phyloP scores from a whole-genome alignment of 2,797 vertebrate species.

The Gambusia yucatana region DNA sequence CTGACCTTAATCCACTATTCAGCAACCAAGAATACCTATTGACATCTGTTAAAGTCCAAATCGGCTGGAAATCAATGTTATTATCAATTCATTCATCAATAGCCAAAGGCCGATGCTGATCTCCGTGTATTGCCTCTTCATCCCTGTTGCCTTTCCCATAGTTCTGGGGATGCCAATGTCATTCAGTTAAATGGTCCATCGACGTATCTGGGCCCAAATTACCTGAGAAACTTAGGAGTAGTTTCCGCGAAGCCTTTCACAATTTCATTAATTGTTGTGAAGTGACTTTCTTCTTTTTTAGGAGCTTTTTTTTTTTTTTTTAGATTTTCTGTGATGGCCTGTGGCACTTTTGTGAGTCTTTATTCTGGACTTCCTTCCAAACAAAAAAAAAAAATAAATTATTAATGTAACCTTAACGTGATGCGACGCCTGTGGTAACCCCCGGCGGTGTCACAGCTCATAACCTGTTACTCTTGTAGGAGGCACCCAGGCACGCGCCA shows the following conservation, averaged over 20 bases:
- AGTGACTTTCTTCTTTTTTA: background rate
- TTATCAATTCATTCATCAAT: slow-evolving; percentile 73
- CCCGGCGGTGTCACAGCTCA: slow-evolving; percentile 37
- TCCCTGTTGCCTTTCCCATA: background rate
- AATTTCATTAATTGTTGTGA: background rate
- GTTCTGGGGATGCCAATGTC: background rate
- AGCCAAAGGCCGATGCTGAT: slow-evolving; percentile 34
- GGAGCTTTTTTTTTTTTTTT: background rate
- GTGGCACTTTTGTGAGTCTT: background rate
- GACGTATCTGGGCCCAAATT: background rate
- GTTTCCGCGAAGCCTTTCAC: slow-evolving; percentile 5
- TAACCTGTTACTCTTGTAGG: slow-evolving; percentile 12
- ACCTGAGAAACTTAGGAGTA: background rate
- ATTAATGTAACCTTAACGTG: background rate
- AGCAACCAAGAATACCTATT: slow-evolving; percentile 73
- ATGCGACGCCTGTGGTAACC: background rate
- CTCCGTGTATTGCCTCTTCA: slow-evolving; percentile 30
- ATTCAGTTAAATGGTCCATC: background rate
- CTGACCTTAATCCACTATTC: slow-evolving; percentile 66
- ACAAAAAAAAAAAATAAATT: background rate
- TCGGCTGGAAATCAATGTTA: slow-evolving; percentile 66
- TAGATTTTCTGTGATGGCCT: background rate
- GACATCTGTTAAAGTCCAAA: slow-evolving; percentile 67
- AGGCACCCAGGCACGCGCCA: slow-evolving; percentile 31
- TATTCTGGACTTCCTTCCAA: background rate